These are phyloP conservation scores for Nothobranchius furzeri DNA, from an alignment of 2,113 vertebrate genomes.

Conservation along the genomic window DNA sequence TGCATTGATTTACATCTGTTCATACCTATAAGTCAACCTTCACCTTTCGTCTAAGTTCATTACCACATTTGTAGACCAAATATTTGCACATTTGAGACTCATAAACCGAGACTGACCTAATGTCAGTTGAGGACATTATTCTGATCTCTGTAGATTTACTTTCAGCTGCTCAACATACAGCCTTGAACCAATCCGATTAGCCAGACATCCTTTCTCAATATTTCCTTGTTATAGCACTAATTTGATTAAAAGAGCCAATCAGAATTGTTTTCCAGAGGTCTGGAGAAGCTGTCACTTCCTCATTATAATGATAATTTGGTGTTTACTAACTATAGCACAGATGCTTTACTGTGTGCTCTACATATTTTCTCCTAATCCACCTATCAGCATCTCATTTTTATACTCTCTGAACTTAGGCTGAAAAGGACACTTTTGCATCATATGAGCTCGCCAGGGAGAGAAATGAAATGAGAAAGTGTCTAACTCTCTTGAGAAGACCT, in stretches of 20 bases:
- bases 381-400: constrained; percentile 14
- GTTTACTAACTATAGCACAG: constrained; percentile 64
- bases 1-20: neutral
- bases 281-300: constrained; percentile 65
- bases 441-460: constrained; percentile 32
- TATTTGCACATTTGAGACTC: neutral
- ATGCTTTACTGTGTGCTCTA: constrained; percentile 36
- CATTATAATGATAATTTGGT: constrained; percentile 68
- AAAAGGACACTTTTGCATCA: constrained; percentile 65
- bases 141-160: neutral
- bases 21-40: neutral
- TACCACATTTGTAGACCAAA: neutral
- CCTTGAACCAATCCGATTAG: constrained; percentile 54
- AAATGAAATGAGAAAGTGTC: constrained; percentile 41
- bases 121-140: constrained; percentile 9
- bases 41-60: no score
- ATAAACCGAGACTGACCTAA: neutral
- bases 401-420: constrained; percentile 49
- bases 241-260: constrained; percentile 64
- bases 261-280: constrained; percentile 48
- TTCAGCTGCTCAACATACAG: constrained; percentile 26
- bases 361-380: constrained; percentile 17
- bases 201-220: constrained; percentile 52
- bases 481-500: constrained; percentile 59
- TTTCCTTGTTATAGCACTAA: constrained; percentile 60